Base-by-base conservation (phyloP, 2,888 invertebrate genomes). In the Nineta flava region DNA sequence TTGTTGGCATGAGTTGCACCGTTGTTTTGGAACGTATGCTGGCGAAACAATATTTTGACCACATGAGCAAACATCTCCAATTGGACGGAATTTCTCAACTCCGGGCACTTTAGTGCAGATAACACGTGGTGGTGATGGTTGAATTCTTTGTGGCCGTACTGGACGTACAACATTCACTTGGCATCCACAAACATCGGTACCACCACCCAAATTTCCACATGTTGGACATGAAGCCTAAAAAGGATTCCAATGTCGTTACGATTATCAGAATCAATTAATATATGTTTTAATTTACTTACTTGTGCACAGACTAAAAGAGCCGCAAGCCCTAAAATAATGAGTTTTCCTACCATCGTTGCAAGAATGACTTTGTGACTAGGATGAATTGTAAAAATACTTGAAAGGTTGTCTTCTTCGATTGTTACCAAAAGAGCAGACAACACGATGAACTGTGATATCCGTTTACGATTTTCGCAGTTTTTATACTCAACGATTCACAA, bases 11-110 rank as follows among this genome's bases (percentile, higher is more conserved):
- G 55, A 47, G n/a, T 53, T 40, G 49, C 61, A 64, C 1, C 55
- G 53, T 13, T 64, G 65, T 54, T 57, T 59, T 2, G 65, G 64
- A 15, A 65, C 55, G 4, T 60, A 48, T 3, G 66, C 66, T 4
- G 66, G 65, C 42, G 60, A 60, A 1, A 66, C 64, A 26, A 65
- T 60, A 40, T 61, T 60, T 48, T 58, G 59, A 42, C 57, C 60
- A 53, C 61, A 58, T 12, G 57, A 57, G 52, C 64, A 63, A 3
- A 63, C 58, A 44, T 63, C 61, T 4, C 60, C 57, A 2, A 63
- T 53, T 3, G 65, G 62, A 44, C 55, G 55, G 19, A 61, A 49
- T 5, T 54, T 50, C 6, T 50, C 49, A 16, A 54, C 49, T 12
- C 49, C 55, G 15, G 50, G 55, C 9, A 53, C 49, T 47, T 55